These are phyloP conservation scores for Diabrotica balteata DNA, from an alignment of 2,888 invertebrate genomes.

Conservation along the genomic window DNA sequence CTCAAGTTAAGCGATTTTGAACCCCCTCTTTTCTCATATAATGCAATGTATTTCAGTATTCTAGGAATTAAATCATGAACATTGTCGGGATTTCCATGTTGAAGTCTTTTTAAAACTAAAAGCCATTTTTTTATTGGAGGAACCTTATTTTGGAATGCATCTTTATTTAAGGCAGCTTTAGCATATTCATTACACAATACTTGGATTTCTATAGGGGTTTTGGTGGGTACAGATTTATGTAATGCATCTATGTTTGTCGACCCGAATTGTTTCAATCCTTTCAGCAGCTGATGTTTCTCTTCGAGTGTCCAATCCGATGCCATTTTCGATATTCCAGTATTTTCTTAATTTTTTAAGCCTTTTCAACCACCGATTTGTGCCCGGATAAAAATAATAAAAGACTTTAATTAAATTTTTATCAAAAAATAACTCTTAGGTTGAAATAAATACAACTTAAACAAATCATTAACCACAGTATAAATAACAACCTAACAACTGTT, in stretches of 20 bases:
- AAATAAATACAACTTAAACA: too few relatives aligned
- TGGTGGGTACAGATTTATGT: constrained; percentile 47
- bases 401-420: too few relatives aligned
- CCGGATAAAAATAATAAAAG: too few relatives aligned
- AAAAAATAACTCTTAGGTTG: too few relatives aligned
- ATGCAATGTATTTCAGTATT: constrained; percentile 54
- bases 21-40: constrained; percentile 48
- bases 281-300: constrained; percentile 48
- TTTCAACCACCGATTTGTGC: too few relatives aligned
- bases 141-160: constrained; percentile 30
- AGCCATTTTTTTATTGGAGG: constrained; percentile 52
- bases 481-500: too few relatives aligned
- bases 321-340: neutral
- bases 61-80: constrained; percentile 48
- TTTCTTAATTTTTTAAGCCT: too few relatives aligned
- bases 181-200: constrained; percentile 48
- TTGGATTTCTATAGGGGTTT: constrained; percentile 48
- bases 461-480: too few relatives aligned
- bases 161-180: constrained; percentile 39
- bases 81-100: constrained; percentile 21
- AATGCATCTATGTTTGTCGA: constrained; percentile 47
- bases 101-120: constrained; percentile 43
- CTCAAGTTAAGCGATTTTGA: constrained; percentile 44
- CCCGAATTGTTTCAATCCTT: constrained; percentile 49
- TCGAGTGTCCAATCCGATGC: constrained; percentile 43